phyloP scores from a whole-genome alignment of 2,113 vertebrate species.

The Rynchops niger region DNA sequence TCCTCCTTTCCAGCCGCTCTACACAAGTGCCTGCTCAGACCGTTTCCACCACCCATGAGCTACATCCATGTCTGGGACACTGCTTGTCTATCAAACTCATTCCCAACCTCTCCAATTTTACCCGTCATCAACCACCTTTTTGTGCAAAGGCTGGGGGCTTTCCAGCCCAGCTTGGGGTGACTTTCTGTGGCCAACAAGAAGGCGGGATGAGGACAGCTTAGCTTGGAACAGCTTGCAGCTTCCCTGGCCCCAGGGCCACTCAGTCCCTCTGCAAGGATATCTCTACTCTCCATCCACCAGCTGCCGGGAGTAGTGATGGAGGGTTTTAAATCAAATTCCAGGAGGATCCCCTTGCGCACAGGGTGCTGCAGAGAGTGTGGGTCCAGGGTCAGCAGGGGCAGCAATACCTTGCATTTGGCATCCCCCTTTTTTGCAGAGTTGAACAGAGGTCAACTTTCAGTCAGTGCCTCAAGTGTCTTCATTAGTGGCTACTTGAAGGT shows the following conservation, averaged over 20 bases:
- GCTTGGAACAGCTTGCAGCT: background rate
- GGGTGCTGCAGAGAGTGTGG: rapidly evolving
- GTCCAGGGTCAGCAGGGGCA: rapidly evolving
- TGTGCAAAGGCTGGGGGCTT: background rate
- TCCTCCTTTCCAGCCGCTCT: background rate
- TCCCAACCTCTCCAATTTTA: background rate
- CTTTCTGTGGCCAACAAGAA: background rate
- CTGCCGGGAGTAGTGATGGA: background rate
- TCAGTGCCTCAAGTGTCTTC: background rate
- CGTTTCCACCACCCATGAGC: background rate
- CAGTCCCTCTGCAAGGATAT: background rate
- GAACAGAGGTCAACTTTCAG: background rate
- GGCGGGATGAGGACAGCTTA: background rate
- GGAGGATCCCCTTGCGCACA: background rate
- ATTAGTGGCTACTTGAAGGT: background rate
- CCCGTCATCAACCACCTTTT: background rate
- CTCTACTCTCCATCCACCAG: background rate
- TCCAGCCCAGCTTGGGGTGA: background rate
- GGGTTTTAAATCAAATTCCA: background rate
- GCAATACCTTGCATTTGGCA: rapidly evolving
- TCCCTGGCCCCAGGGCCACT: background rate
- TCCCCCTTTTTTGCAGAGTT: background rate
- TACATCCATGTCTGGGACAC: background rate
- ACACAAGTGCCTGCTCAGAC: background rate
- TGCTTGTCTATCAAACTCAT: background rate